Evolutionary conservation across 2,113 vertebrate species (phyloP).

Genomic region (Phylloscopus trochiloides): DNA sequence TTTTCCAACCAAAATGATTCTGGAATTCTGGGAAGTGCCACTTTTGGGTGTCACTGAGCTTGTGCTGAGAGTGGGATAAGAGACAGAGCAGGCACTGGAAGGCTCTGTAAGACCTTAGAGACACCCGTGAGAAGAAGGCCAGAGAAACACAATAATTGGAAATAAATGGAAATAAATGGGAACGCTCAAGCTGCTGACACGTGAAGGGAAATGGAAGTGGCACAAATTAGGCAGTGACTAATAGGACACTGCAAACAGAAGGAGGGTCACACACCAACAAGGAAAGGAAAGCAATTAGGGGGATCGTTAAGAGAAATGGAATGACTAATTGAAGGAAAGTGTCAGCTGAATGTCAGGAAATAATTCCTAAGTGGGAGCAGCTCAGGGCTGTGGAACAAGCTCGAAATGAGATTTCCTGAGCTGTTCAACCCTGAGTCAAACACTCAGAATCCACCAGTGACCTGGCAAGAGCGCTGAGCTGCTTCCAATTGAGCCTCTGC

Average conservation of each 20-base stretch:
- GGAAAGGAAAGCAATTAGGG: constrained; percentile 24
- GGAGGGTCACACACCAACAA: neutral
- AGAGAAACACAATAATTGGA: neutral
- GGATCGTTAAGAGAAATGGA: neutral
- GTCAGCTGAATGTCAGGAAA: constrained; percentile 41
- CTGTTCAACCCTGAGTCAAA: neutral
- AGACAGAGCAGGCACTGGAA: neutral
- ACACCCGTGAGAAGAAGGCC: neutral
- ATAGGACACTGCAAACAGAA: neutral
- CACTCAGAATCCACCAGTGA: neutral
- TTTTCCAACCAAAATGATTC: neutral
- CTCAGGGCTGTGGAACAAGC: neutral
- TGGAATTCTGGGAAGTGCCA: neutral
- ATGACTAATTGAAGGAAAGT: constrained; percentile 45
- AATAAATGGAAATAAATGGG: neutral
- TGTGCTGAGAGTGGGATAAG: neutral
- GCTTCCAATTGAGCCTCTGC: neutral
- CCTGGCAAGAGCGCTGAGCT: neutral
- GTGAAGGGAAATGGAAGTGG: neutral
- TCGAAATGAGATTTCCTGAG: neutral
- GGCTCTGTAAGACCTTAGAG: neutral
- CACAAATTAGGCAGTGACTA: constrained; percentile 16
- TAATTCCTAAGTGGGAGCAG: neutral
- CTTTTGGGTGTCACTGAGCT: neutral
- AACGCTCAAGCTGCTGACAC: neutral